Conservation (phyloP, 2,113 vertebrate genomes). For the Paratilapia polleni region DNA sequence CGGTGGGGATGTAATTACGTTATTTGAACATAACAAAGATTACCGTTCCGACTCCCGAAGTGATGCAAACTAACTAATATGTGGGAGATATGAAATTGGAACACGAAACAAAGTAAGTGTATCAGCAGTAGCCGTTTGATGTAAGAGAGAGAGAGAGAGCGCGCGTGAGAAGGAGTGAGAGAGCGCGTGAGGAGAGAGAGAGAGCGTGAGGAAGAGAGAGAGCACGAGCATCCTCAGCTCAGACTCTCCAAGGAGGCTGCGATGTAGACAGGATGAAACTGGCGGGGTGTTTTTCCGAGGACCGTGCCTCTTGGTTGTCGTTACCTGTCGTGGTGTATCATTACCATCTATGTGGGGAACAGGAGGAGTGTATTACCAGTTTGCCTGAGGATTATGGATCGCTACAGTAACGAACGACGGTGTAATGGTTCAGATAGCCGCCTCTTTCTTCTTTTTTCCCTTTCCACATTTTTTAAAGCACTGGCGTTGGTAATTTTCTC, state of each 20-base stretch:
- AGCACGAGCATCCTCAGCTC: slow-evolving; percentile 49
- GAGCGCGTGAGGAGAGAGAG: slow-evolving; percentile 17
- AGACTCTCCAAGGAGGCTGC: slow-evolving; percentile 65
- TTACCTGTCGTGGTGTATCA: slow-evolving; percentile 19
- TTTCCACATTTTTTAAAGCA: neutral
- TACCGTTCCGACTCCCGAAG: neutral
- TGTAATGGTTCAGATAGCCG: slow-evolving; percentile 34
- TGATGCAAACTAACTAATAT: neutral
- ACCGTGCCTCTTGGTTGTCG: slow-evolving; percentile 38
- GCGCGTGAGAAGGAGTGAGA: neutral
- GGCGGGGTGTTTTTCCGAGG: slow-evolving; percentile 25
- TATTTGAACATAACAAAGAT: neutral
- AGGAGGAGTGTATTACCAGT: slow-evolving; percentile 4
- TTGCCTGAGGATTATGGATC: slow-evolving; percentile 59
- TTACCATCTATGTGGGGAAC: neutral
- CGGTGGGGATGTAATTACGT: neutral
- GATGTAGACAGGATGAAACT: slow-evolving; percentile 67
- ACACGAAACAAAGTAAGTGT: neutral
- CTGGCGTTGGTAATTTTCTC: neutral
- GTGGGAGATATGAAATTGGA: neutral
- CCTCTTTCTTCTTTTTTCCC: neutral
- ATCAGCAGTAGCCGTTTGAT: neutral
- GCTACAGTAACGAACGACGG: slow-evolving; percentile 20
- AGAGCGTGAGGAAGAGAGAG: slow-evolving; percentile 19
- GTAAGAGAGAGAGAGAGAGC: neutral